phyloP scores from a whole-genome alignment of 1,140 invertebrate genomes.

The Heliothis virescens region DNA sequence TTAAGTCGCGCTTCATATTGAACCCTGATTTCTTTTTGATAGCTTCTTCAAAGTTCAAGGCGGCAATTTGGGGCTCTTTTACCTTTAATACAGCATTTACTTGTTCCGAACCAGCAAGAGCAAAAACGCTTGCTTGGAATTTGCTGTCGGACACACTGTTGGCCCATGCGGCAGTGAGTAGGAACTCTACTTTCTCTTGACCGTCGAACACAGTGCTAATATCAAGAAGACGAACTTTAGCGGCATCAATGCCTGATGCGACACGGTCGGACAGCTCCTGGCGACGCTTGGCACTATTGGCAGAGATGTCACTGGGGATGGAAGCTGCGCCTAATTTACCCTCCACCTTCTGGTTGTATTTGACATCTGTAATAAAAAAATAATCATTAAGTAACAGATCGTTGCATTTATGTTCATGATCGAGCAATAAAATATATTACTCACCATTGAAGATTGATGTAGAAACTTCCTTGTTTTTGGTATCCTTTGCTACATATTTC shows the following conservation, averaged over 20 bases:
- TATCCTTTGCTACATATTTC: conserved; percentile 72
- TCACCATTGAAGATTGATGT: conserved; percentile 71
- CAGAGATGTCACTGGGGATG: conserved; percentile 61
- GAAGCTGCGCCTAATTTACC: conserved; percentile 61
- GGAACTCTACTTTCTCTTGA: conserved; percentile 80
- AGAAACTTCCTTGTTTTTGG: conserved; percentile 66
- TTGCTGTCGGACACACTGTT: conserved; percentile 86
- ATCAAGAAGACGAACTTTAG: conserved; percentile 82
- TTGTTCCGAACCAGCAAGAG: conserved; percentile 75
- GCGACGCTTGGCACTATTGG: conserved; percentile 80
- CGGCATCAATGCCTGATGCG: conserved; percentile 83
- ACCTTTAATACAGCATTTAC: conserved; percentile 75
- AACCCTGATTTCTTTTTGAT: conserved; percentile 82
- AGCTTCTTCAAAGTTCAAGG: conserved; percentile 84
- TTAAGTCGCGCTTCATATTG: conserved; percentile 83
- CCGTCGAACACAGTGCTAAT: conserved; percentile 84
- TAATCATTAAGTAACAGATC: neutral
- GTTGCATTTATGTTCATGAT: no score
- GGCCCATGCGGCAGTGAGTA: conserved; percentile 84
- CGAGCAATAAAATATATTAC: conserved; percentile 29
- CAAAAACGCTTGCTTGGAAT: conserved; percentile 79
- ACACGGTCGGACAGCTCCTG: conserved; percentile 84
- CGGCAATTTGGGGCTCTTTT: conserved; percentile 77
- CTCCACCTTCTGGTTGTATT: conserved; percentile 69
- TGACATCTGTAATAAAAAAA: conserved; percentile 63